These are phyloP conservation scores for Myiagra hebetior DNA, from an alignment of 2,113 vertebrate genomes.

Conservation along the genomic window DNA sequence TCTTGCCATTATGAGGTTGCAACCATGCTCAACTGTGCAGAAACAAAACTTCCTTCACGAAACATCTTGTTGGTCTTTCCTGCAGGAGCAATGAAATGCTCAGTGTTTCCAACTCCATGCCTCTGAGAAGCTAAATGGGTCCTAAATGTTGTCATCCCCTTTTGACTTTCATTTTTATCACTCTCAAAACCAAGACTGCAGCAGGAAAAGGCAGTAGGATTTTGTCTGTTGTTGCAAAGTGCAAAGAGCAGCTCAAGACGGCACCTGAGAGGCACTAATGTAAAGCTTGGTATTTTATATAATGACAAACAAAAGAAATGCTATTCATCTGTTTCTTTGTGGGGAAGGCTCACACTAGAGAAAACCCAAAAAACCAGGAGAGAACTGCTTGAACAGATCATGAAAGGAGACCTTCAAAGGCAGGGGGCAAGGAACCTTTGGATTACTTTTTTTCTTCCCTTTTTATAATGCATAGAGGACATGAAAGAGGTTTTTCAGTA, in stretches of 20 bases:
- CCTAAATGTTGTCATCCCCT: background rate
- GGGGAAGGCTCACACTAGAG: background rate
- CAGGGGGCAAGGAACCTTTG: background rate
- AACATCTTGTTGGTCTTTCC: background rate
- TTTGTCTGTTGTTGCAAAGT: background rate
- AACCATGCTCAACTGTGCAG: background rate
- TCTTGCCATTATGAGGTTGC: background rate
- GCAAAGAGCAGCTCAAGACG: background rate
- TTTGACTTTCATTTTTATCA: background rate
- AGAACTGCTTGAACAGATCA: background rate
- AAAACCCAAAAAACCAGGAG: background rate
- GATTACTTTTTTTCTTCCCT: background rate
- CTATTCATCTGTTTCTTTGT: background rate
- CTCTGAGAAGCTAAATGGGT: background rate
- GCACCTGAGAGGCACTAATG: background rate
- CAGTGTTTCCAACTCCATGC: background rate
- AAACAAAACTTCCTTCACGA: background rate
- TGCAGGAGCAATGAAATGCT: background rate
- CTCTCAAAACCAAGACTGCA: background rate
- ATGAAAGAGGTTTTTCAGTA: background rate
- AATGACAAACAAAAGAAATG: background rate
- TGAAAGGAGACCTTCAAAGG: background rate
- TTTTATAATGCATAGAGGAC: background rate
- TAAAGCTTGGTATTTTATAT: background rate
- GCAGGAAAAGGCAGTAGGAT: background rate